phyloP scores from a whole-genome alignment of 2,888 invertebrate species.

The Drosophila prolongata region DNA sequence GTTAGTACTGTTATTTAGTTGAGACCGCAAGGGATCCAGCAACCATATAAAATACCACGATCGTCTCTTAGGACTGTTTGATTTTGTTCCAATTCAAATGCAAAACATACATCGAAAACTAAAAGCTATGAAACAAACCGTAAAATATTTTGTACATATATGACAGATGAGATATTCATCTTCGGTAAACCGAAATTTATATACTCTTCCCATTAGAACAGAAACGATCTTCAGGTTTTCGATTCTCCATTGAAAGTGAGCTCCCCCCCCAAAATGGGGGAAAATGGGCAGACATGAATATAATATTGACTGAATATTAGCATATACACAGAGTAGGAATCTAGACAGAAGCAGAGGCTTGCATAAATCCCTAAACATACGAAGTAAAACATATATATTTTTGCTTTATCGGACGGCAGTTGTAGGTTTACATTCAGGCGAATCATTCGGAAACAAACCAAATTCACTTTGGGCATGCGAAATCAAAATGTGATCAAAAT shows the following conservation, averaged over 20 bases:
- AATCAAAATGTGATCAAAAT: conserved; percentile 83
- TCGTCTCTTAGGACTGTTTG: conserved; percentile 20
- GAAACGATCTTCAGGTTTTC: conserved; percentile 39
- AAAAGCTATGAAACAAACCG: conserved; percentile 14
- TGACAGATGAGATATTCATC: conserved; percentile 30
- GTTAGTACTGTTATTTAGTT: conserved; percentile 76
- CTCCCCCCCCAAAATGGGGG: conserved; percentile 21
- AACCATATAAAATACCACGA: conserved; percentile 33
- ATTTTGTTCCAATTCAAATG: conserved; percentile 16
- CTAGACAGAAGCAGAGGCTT: conserved; percentile 49
- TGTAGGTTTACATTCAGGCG: conserved; percentile 61
- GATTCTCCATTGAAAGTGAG: conserved; percentile 30
- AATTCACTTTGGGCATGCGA: conserved; percentile 73
- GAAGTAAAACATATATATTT: conserved; percentile 45
- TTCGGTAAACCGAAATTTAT: conserved; percentile 36
- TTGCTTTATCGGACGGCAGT: conserved; percentile 47
- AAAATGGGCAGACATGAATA: conserved; percentile 31
- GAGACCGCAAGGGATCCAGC: conserved; percentile 38
- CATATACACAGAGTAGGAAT: conserved; percentile 58
- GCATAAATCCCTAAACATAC: conserved; percentile 52
- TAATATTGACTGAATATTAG: conserved; percentile 76
- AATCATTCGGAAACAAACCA: conserved; percentile 75
- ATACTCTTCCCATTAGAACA: conserved; percentile 46
- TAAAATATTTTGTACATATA: conserved; percentile 43
- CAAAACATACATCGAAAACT: conserved; percentile 47